Evolutionary conservation across 2,797 vertebrate species (phyloP), one percentile per base, ranked within the genome.

Genomic region (Notolepis coatsorum): DNA sequence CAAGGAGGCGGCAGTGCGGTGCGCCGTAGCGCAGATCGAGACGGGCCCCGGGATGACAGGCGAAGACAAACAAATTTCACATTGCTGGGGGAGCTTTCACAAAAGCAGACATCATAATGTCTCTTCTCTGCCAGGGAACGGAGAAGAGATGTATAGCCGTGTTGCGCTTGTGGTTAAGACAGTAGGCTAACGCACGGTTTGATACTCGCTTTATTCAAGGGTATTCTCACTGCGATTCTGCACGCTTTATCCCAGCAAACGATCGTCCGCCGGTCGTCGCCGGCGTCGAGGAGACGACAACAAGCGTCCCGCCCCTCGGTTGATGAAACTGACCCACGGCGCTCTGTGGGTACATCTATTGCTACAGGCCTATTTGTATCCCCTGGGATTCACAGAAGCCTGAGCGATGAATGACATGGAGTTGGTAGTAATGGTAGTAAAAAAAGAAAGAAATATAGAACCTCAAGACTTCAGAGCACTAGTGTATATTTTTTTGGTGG

Each of bases 51-150:
- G 59, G 68, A 33, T 85, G 86, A 87, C 89, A 85, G 70, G 81
- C 63, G 55, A 73, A 89, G 84, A 88, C 87, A 90, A 91, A 90
- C 82, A 86, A 42, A 84, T 88, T 81, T 88, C 82, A 83, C 83
- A 84, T 84, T 50, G 84, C 85, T 81, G 38, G 68, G 77, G 81
- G 73, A 80, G 79, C 70, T 70, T 50, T 30, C 37, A 73, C 74
- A 65, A 71, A n/a, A 75, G 72, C 82, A 37, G 84, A 82, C 84
- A 85, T 84, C 82, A 76, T 81, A 77, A 84, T 65, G 80, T 66
- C 73, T 83, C 84, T 80, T 67, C 75, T 72, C 65, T 75, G 81
- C 80, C 81, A 80, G 50, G 45, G 17, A 48, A 23, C 18, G 7
- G 72, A 54, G 60, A 49, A 77, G 55, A 80, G 73, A 82, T 74